A percentile compares a stretch with the other conserved stretches of the same genome.
Conservation (phyloP, 2,113 vertebrate species). For the Epinephelus cyanopodus region DNA sequence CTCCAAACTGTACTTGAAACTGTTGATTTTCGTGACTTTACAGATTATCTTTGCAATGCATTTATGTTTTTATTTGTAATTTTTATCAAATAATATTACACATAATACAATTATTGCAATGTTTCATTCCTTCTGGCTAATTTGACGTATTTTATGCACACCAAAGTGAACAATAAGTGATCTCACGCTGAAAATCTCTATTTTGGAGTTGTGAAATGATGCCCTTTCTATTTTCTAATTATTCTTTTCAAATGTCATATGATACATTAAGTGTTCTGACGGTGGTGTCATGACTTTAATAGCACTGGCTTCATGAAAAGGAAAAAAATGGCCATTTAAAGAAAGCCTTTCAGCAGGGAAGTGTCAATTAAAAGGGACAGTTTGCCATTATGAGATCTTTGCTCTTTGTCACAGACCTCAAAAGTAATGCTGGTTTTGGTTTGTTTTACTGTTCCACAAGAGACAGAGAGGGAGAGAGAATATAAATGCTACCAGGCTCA, state of each 20-base stretch:
- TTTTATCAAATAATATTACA: neutral
- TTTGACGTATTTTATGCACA: neutral
- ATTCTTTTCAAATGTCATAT: constrained; percentile 35
- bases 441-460: neutral
- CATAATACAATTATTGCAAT: neutral
- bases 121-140: neutral
- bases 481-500: neutral
- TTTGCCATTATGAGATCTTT: constrained; percentile 45
- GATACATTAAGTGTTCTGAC: constrained; percentile 50
- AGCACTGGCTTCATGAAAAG: constrained; percentile 22
- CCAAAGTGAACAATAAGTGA: neutral
- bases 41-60: neutral
- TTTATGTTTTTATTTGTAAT: neutral
- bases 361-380: constrained; percentile 44
- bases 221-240: constrained; percentile 4
- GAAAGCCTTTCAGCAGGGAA: constrained; percentile 30
- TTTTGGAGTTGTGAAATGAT: constrained; percentile 3
- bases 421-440: neutral
- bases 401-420: constrained; percentile 21
- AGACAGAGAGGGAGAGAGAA: neutral
- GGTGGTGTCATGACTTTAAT: constrained; percentile 26
- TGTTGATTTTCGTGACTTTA: neutral
- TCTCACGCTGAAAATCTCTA: constrained; percentile 2
- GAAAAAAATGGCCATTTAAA: constrained; percentile 26
- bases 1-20: neutral